Evolutionary conservation across 1,140 invertebrate species (phyloP).

Genomic region (Pollicipes pollicipes): DNA sequence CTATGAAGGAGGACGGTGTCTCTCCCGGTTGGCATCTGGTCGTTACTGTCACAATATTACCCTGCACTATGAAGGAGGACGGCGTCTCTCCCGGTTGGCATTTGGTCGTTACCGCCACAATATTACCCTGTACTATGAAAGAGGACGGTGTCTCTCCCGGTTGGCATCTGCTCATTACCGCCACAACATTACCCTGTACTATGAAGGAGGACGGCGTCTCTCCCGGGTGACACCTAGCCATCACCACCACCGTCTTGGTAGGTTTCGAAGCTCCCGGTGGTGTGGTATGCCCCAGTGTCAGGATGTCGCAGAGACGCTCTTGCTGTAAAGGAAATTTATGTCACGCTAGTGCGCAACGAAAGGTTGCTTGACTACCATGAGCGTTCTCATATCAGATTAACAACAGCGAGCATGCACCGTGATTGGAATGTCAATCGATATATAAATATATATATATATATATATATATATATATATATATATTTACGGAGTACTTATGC

Average conservation of each 20-base stretch:
- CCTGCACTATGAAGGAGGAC: too few relatives aligned
- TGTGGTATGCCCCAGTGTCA: neutral
- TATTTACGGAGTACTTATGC: too few relatives aligned
- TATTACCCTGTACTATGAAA: constrained; percentile 36
- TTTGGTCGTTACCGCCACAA: neutral
- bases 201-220: constrained; percentile 37
- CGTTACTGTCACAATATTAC: too few relatives aligned
- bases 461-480: constrained; percentile 14
- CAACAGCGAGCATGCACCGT: constrained; percentile 5
- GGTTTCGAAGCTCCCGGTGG: neutral
- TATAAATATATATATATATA: constrained; percentile 14
- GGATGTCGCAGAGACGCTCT: too few relatives aligned
- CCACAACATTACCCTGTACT: constrained; percentile 31
- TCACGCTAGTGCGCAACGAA: neutral
- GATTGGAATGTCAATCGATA: constrained; percentile 9
- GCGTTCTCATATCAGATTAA: constrained; percentile 6
- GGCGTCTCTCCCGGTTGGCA: neutral
- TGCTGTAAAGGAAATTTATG: too few relatives aligned
- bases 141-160: constrained; percentile 37
- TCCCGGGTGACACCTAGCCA: constrained; percentile 35
- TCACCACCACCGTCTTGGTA: constrained; percentile 21
- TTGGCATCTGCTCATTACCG: constrained; percentile 32
- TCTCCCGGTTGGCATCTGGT: too few relatives aligned
- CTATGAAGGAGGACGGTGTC: too few relatives aligned
- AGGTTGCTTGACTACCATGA: constrained; percentile 6